Base-by-base conservation (phyloP, 1,140 invertebrate genomes). In the Papilio helenus region DNA sequence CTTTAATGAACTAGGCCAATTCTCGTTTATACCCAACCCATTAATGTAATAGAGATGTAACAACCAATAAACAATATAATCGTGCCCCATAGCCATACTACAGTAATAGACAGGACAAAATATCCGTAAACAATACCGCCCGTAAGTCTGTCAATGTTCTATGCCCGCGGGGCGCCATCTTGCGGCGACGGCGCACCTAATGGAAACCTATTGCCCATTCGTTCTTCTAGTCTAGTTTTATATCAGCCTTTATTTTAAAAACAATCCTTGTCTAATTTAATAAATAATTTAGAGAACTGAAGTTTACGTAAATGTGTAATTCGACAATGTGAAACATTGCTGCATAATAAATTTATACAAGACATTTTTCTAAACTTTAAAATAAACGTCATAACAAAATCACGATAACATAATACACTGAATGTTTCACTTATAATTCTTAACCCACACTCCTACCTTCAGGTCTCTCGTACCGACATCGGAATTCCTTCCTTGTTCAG, bases 91-190 rank as follows among this genome's bases (percentile, higher is more conserved):
- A 68, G 26, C 61, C 26, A 68, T 26, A 68, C 23, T 68, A 34
- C 23, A 68, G 20, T 34, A 68, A 9, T 68, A 68, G 23, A 68
- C 61, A 68, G 61, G 14, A 29, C 61, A 34, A 68, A 68, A 29
- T 68, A 68, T 68, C 58, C 61, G 61, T 68, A 68, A 68, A 68
- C 61, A 68, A 68, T 68, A 29, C 61, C 61, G 61, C 61, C 34
- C 61, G 61, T 68, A 68, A 68, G 23, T 68, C 61, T 68, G 61
- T 68, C 61, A 68, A 68, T 68, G 16, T 39, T 7, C 26, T 29
- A 68, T 29, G 26, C 61, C 61, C 61, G 61, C 61, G 26, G 61
- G 61, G 61, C 61, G 61, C 61, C 61, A 68, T 68, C 61, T 68
- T 68, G 61, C 26, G 61, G 61, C 61, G 61, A 26, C 61, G 26